A percentile compares a stretch with the other conserved stretches of the same genome.
These are phyloP conservation scores for Bombus ignitus DNA, from an alignment of 1,140 invertebrate genomes.

Conservation along the genomic window DNA sequence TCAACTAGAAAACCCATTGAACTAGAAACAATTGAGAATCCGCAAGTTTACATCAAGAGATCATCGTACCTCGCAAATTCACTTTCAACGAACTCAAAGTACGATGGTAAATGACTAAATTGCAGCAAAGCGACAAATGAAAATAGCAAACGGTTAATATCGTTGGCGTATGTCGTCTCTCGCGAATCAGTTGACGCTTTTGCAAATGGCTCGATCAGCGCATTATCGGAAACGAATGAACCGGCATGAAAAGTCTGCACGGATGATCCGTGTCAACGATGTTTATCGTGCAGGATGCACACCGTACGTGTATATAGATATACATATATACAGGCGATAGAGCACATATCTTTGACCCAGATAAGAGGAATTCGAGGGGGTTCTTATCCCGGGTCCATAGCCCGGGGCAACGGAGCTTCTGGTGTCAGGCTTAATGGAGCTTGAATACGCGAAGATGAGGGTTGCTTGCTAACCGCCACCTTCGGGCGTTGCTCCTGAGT, in stretches of 20 bases:
- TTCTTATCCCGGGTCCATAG: constrained; percentile 62
- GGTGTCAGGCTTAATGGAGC: constrained; percentile 64
- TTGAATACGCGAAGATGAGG: constrained; percentile 65
- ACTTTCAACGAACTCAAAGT: no score
- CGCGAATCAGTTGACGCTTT: not conserved
- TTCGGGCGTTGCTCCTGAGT: constrained; percentile 39
- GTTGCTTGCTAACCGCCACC: constrained; percentile 27
- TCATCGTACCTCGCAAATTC: not conserved
- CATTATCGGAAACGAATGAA: constrained; percentile 20
- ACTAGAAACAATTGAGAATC: not conserved
- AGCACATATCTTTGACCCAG: constrained; percentile 67
- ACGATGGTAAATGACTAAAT: not conserved
- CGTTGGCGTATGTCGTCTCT: not conserved
- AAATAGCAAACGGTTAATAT: not conserved
- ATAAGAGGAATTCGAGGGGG: constrained; percentile 67
- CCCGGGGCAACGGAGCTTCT: constrained; percentile 44
- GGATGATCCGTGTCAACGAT: constrained; percentile 62
- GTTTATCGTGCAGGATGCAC: constrained; percentile 56
- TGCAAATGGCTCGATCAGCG: not conserved
- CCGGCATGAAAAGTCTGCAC: constrained; percentile 28
- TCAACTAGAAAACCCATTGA: no score
- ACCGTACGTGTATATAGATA: not conserved
- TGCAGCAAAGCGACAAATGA: not conserved
- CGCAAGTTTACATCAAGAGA: not conserved
- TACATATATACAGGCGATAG: not conserved